Percentiles rank a stretch among this genome's conserved stretches.
These are phyloP conservation scores for Lepidostoma basale DNA, from an alignment of 1,140 invertebrate genomes.

Conservation along the genomic window DNA sequence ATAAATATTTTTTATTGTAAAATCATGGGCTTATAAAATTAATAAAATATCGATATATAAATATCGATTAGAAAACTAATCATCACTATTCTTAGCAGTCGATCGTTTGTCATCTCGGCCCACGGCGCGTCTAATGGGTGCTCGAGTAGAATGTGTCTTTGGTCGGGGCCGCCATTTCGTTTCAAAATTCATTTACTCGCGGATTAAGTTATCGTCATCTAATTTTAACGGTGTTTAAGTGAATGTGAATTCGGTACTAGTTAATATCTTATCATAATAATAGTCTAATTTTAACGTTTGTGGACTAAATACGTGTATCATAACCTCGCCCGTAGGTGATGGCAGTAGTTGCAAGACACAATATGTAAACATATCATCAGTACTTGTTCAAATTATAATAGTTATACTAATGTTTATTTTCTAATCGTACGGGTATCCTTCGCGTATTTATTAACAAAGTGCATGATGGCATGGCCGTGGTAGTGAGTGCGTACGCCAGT, in stretches of 20 bases:
- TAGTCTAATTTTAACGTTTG: neutral
- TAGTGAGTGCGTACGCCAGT: slow-evolving; percentile 8
- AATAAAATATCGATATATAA: slow-evolving; percentile 8
- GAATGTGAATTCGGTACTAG: neutral
- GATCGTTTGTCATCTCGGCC: slow-evolving; percentile 25
- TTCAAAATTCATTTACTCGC: slow-evolving; percentile 11
- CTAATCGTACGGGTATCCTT: neutral
- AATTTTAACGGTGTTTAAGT: neutral
- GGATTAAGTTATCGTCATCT: slow-evolving; percentile 1
- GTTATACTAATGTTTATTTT: slow-evolving; percentile 23
- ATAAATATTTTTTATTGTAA: no score
- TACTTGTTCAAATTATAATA: slow-evolving; percentile 8
- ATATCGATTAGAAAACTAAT: no score
- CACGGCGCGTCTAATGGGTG: slow-evolving; percentile 23
- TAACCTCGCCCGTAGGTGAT: slow-evolving; percentile 22
- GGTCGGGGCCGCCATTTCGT: slow-evolving; percentile 21
- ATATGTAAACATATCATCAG: slow-evolving; percentile 22
- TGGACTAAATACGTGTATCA: slow-evolving; percentile 9
- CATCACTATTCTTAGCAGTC: slow-evolving; percentile 14
- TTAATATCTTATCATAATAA: neutral
- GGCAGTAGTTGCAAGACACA: slow-evolving; percentile 13
- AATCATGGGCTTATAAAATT: no score
- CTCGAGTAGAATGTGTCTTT: slow-evolving; percentile 19
- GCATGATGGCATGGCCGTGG: slow-evolving; percentile 1
- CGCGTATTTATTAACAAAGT: neutral